Evolutionary conservation across 2,797 vertebrate species (phyloP), one percentile per base, ranked within the genome.

Genomic region (Ctenopoma kingsleyae): DNA sequence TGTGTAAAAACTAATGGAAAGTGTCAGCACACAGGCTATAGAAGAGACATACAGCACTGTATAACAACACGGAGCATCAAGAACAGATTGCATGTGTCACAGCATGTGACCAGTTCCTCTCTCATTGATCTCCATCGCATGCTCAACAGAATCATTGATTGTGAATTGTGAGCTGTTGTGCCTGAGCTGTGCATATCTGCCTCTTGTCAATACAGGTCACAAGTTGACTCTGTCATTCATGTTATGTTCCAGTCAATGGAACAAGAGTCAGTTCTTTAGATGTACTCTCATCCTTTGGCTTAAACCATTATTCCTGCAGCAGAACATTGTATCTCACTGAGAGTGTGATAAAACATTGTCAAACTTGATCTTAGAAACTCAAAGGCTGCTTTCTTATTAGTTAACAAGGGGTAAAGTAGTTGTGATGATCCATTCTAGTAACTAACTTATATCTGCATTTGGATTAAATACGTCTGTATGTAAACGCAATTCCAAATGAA

Each of bases 61-160:
- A 78, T 76, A 83, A 57, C 41, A 67, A 51, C 1, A 0, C 8
- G 19, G 20, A 61, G 47, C 40, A 75, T 51, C n/a, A 55, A 58
- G 71, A 60, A 53, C 53, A 70, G 60, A 69, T 71, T 67, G 68
- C 2, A 8, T 38, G 40, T 52, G 71, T 67, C 58, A 41, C 23
- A 25, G 35, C 65, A 54, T 68, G 59, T 53, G 68, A 54, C 27
- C 58, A 70, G 81, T 90, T 80, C 74, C 72, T 53, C 68, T 63
- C 23, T 63, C 66, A 84, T 75, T 78, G 87, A 91, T 85, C 66
- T 40, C 44, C 46, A 53, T 53, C 57, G 67, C 32, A 3, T 46
- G 44, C 54, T 85, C 67, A 86, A 87, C 81, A 87, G 56, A 48
- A 49, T 12, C 82, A 92, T 89, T 78, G 87, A 92, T 90, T 81